Conservation (phyloP, 2,888 invertebrate genomes). For the Ophioninae sp. region DNA sequence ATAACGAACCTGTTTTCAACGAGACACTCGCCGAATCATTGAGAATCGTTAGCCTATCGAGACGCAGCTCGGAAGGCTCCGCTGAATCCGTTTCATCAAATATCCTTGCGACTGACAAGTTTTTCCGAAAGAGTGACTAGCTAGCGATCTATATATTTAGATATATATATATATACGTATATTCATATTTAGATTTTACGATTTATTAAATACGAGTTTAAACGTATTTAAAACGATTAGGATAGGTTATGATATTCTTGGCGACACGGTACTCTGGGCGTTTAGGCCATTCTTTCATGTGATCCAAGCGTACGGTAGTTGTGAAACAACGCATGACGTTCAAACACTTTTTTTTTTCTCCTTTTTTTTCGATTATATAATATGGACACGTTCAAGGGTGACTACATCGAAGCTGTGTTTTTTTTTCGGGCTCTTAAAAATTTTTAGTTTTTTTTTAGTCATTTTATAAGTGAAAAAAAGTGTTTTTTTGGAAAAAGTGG, state of each 20-base stretch:
- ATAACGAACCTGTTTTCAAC: conserved; percentile 63
- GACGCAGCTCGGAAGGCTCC: conserved; percentile 70
- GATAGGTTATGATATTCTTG: conserved; percentile 50
- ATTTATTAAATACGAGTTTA: too few species aligned
- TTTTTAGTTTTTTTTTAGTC: too few species aligned
- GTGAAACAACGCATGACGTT: conserved; percentile 55
- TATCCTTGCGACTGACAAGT: conserved; percentile 67
- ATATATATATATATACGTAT: conserved; percentile 37
- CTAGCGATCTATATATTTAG: conserved; percentile 37
- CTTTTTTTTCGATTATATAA: conserved; percentile 2
- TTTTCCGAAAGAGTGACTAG: conserved; percentile 69
- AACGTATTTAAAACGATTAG: background rate
- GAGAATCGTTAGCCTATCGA: conserved; percentile 66
- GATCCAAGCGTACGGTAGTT: conserved; percentile 58
- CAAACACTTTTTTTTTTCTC: conserved; percentile 34
- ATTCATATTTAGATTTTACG: conserved; percentile 6
- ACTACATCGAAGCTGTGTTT: background rate
- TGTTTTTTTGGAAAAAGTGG: too few species aligned
- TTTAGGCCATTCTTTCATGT: conserved; percentile 55
- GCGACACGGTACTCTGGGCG: conserved; percentile 57
- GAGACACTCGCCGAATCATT: conserved; percentile 63
- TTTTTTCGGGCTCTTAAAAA: too few species aligned
- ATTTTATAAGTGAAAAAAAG: too few species aligned
- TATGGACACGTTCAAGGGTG: conserved; percentile 13
- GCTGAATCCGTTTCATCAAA: conserved; percentile 65